A percentile compares a stretch with the other conserved stretches of the same genome.
Evolutionary conservation across 1,140 invertebrate species (phyloP).

Genomic region (Bombus confusus): DNA sequence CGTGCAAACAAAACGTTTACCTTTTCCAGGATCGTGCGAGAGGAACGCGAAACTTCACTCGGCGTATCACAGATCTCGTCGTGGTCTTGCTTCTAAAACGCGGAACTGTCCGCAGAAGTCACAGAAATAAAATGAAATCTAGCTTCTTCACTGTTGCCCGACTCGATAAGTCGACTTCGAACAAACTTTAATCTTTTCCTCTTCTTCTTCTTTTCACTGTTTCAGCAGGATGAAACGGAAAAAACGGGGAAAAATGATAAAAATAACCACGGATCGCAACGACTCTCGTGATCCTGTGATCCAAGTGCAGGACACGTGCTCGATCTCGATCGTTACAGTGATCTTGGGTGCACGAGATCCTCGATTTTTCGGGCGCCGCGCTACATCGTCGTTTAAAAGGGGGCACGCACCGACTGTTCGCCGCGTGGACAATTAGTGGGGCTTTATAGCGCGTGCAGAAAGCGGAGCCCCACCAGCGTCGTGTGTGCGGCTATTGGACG

Average conservation of each 20-base stretch:
- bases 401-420: conserved; percentile 60
- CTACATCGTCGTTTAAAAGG: conserved; percentile 59
- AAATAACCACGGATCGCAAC: background rate
- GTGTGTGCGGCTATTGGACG: conserved; percentile 20
- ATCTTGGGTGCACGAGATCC: conserved; percentile 33
- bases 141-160: background rate
- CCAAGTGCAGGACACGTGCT: conserved; percentile 10
- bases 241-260: background rate
- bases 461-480: conserved; percentile 23
- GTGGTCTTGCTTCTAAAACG: background rate
- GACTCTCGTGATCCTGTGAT: background rate
- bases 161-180: background rate
- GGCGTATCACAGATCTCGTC: background rate
- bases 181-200: too few species aligned
- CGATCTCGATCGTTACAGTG: conserved; percentile 39
- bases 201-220: background rate
- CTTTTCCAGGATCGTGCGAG: background rate
- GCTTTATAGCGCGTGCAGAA: conserved; percentile 68
- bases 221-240: background rate
- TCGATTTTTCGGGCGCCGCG: conserved; percentile 39
- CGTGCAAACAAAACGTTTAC: background rate
- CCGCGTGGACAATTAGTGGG: conserved; percentile 55
- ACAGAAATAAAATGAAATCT: background rate
- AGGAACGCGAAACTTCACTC: background rate
- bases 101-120: background rate